Evolutionary conservation across 2,113 vertebrate species (phyloP).

Genomic region (Rhombomys opimus): DNA sequence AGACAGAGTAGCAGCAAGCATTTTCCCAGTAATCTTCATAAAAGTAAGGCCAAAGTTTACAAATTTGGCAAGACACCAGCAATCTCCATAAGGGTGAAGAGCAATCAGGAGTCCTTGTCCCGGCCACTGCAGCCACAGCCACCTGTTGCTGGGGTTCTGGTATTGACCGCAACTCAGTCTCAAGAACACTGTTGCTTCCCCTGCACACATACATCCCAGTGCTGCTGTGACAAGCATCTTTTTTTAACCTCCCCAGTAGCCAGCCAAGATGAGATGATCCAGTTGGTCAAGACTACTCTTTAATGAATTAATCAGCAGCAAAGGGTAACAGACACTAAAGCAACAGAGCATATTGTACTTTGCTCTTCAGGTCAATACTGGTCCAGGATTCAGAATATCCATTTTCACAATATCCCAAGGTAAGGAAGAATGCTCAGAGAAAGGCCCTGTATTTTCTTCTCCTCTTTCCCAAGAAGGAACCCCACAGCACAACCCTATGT

Average conservation of each 20-base stretch:
- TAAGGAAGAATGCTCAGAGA: background rate
- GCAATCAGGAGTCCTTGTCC: background rate
- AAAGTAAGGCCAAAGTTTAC: background rate
- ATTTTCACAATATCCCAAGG: background rate
- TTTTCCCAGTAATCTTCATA: background rate
- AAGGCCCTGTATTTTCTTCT: background rate
- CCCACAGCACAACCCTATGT: no score
- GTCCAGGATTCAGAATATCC: background rate
- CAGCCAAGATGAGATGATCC: background rate
- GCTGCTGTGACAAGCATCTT: background rate
- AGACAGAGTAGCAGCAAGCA: background rate
- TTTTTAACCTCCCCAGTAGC: background rate
- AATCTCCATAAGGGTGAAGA: background rate
- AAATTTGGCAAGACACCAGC: background rate
- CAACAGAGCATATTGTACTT: background rate
- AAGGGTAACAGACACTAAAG: background rate
- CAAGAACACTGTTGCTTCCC: background rate
- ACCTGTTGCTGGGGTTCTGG: background rate
- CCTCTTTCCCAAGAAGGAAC: background rate
- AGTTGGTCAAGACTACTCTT: background rate
- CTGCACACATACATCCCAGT: fast-evolving
- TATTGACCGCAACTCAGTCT: fast-evolving
- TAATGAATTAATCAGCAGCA: background rate
- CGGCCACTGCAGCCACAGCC: background rate
- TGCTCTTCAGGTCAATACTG: background rate